Evolutionary conservation across 2,113 vertebrate genomes (phyloP).

Genomic region (Sialia sialis): DNA sequence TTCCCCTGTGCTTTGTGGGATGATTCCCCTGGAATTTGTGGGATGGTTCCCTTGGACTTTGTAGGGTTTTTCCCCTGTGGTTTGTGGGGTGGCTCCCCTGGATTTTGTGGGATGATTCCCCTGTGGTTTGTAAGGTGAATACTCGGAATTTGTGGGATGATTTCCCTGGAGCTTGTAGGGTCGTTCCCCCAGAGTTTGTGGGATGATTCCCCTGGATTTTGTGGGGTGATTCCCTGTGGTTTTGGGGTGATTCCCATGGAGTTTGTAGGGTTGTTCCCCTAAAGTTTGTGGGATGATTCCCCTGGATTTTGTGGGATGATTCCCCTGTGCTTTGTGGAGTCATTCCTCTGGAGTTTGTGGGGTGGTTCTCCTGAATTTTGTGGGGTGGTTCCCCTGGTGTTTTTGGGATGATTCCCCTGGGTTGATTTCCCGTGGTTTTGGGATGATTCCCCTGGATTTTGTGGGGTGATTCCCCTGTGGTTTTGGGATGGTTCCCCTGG

Average conservation of each 20-base stretch:
- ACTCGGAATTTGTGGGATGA: background rate
- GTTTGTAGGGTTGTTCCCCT: rapidly evolving
- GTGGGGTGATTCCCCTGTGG: no score
- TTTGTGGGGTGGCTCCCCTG: background rate
- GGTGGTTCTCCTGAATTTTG: background rate
- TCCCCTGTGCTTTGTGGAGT: background rate
- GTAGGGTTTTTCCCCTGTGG: background rate
- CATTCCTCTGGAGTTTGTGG: background rate
- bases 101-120: no score
- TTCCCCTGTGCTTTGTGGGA: background rate
- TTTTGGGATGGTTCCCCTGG: background rate
- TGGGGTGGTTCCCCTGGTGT: no score
- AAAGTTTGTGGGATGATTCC: rapidly evolving
- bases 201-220: background rate
- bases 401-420: no score
- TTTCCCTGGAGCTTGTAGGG: background rate
- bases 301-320: no score
- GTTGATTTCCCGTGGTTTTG: rapidly evolving
- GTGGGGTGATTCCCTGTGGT: no score
- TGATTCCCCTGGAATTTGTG: background rate
- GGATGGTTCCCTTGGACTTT: rapidly evolving
- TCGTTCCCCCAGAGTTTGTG: rapidly evolving
- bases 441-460: background rate
- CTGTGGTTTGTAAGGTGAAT: no score
- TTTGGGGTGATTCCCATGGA: background rate